These are phyloP conservation scores for Kradibia gibbosae DNA, from an alignment of 1,140 invertebrate genomes.

Conservation along the genomic window DNA sequence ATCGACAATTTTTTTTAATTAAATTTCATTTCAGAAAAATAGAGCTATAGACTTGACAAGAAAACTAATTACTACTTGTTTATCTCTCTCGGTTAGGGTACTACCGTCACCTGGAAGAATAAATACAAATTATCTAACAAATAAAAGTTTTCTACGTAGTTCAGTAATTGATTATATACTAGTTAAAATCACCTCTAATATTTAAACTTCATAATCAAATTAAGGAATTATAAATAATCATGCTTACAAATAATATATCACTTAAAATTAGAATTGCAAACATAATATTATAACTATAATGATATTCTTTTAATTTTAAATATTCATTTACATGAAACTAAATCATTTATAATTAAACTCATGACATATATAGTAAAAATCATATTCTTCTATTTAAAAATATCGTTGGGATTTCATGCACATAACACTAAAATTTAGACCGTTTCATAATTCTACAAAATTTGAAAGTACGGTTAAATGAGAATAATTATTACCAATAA, in stretches of 20 bases:
- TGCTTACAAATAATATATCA: background rate
- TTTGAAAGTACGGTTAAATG: no score
- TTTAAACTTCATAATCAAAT: background rate
- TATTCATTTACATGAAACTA: no score
- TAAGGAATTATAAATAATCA: background rate
- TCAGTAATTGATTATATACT: background rate
- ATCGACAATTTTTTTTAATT: background rate
- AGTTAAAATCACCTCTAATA: background rate
- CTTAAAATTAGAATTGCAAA: background rate
- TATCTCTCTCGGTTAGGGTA: background rate
- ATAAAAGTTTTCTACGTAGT: background rate
- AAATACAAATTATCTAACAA: background rate
- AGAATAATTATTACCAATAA: no score
- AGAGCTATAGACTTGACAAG: background rate
- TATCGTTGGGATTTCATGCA: no score
- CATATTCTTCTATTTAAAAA: no score
- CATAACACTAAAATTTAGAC: no score
- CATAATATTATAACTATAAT: background rate
- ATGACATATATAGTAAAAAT: no score
- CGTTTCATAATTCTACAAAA: no score
- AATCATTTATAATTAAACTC: no score
- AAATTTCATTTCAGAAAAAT: background rate
- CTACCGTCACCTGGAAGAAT: background rate
- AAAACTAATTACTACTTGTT: background rate
- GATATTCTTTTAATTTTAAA: background rate